phyloP scores from a whole-genome alignment of 2,888 invertebrate genomes.

The Bhutanitis thaidina region DNA sequence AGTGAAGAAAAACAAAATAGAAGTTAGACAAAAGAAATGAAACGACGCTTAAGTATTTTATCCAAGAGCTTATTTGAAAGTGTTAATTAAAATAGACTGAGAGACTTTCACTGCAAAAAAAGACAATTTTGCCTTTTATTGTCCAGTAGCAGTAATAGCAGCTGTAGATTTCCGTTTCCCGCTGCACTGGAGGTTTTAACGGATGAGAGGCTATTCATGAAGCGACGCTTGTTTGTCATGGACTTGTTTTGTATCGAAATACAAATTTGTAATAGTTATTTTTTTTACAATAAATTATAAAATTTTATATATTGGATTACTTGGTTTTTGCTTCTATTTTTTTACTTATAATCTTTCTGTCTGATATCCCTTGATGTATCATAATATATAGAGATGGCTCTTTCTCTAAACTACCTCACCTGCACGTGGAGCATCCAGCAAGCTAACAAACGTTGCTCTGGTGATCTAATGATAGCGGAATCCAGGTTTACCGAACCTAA shows the following conservation, averaged over 20 bases:
- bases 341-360: too few species aligned
- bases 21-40: not conserved
- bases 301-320: too few species aligned
- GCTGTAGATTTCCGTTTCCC: conserved; percentile 13
- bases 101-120: conserved; percentile 6
- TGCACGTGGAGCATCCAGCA: too few species aligned
- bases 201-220: conserved; percentile 14
- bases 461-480: too few species aligned
- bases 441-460: too few species aligned
- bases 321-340: too few species aligned
- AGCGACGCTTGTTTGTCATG: conserved; percentile 11
- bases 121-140: conserved; percentile 15
- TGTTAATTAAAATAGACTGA: conserved; percentile 13
- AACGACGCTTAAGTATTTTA: not conserved
- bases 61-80: conserved; percentile 9
- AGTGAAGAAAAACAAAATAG: not conserved
- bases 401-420: too few species aligned
- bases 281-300: not conserved
- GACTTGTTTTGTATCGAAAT: not conserved
- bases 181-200: conserved; percentile 11
- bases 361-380: too few species aligned
- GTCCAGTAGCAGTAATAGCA: conserved; percentile 11
- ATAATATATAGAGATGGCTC: too few species aligned
- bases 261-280: not conserved
- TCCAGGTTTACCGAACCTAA: too few species aligned